Percentiles rank a stretch among this genome's conserved stretches.
Evolutionary conservation across 2,797 vertebrate species (phyloP).

Genomic region (Cuniculus paca): DNA sequence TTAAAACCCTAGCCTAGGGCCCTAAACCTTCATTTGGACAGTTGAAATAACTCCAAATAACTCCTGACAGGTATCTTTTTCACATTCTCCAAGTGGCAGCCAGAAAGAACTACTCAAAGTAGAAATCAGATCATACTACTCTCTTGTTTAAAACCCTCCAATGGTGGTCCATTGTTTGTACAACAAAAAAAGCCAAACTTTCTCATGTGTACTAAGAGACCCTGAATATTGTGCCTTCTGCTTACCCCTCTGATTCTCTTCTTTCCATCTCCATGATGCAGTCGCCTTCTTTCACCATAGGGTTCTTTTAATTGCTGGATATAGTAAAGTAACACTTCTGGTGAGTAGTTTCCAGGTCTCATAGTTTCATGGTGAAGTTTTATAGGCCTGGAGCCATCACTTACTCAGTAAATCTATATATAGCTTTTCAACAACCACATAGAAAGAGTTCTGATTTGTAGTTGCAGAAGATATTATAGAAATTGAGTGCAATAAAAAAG

Average conservation of each 20-base stretch:
- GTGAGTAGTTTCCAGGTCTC: neutral
- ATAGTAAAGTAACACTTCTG: neutral
- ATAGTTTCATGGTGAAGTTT: constrained; percentile 17
- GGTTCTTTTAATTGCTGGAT: neutral
- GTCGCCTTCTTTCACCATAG: neutral
- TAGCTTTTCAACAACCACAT: neutral
- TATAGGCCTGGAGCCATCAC: neutral
- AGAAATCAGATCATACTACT: neutral
- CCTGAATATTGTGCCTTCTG: neutral
- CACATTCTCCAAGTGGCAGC: neutral
- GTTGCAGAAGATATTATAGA: neutral
- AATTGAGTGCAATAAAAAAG: constrained; percentile 15
- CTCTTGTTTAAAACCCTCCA: neutral
- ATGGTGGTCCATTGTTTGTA: neutral
- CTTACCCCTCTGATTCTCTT: neutral
- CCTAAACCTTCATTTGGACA: neutral
- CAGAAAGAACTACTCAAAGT: neutral
- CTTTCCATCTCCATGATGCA: neutral
- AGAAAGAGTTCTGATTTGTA: constrained; percentile 35
- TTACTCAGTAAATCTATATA: constrained; percentile 15
- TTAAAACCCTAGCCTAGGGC: neutral
- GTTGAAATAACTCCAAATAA: neutral
- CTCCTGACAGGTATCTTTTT: neutral
- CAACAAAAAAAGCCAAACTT: neutral
- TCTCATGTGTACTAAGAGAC: neutral